Evolutionary conservation across 2,113 vertebrate genomes (phyloP).

Genomic region (Guaruba guarouba): DNA sequence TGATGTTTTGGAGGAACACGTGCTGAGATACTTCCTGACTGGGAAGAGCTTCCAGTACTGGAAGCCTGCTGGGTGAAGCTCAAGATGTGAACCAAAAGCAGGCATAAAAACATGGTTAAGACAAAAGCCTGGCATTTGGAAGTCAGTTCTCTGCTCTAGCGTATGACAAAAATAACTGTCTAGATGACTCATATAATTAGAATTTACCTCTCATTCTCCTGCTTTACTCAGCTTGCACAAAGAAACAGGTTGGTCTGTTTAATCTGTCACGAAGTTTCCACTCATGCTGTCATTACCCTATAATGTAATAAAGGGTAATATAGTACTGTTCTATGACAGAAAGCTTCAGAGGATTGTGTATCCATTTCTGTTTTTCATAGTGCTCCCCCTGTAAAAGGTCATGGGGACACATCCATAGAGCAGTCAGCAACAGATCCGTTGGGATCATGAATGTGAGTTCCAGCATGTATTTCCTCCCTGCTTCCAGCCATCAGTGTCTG

Average conservation of each 20-base stretch:
- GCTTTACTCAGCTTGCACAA: not conserved
- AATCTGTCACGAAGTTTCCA: not conserved
- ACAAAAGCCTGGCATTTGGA: not conserved
- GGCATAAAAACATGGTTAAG: not conserved
- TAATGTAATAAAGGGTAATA: not conserved
- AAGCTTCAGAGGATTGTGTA: not conserved
- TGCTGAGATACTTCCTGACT: constrained; percentile 8
- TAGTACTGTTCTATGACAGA: not conserved
- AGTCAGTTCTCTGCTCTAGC: not conserved
- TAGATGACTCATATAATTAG: not conserved
- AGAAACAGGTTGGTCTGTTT: not conserved
- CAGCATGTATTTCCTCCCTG: not conserved
- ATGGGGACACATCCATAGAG: rapidly evolving
- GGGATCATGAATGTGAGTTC: not conserved
- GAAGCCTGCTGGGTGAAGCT: not conserved
- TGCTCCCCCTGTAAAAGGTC: not conserved
- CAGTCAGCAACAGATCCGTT: not conserved
- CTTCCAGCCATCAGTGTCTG: not conserved
- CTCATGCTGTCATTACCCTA: not conserved
- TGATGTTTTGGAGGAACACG: not conserved
- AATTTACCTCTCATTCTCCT: not conserved
- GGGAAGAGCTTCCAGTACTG: not conserved
- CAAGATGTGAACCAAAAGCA: not conserved
- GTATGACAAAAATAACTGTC: not conserved
- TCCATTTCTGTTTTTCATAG: not conserved